A percentile compares a stretch with the other conserved stretches of the same genome.
These are phyloP conservation scores for Drosophila bocki DNA, from an alignment of 1,140 invertebrate genomes.

Conservation along the genomic window DNA sequence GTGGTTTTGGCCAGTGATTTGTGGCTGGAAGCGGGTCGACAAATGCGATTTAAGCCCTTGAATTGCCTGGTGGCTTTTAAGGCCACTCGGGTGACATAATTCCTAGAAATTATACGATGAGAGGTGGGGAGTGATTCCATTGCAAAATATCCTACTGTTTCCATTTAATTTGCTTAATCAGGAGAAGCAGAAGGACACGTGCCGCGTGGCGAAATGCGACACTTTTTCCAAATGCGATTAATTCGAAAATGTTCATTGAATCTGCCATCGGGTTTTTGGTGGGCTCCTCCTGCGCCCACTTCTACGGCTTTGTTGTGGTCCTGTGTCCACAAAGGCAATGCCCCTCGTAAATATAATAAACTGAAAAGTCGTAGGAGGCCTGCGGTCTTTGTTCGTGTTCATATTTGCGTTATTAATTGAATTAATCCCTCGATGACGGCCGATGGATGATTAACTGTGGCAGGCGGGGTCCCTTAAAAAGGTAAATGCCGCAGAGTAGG, in stretches of 20 bases:
- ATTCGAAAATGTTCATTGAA: constrained; percentile 64
- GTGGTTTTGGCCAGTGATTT: constrained; percentile 19
- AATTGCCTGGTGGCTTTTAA: background rate
- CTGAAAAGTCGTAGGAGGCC: constrained; percentile 5
- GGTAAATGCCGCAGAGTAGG: constrained; percentile 42
- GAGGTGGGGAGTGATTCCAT: background rate
- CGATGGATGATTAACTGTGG: constrained; percentile 6
- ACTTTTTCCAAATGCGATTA: constrained; percentile 61
- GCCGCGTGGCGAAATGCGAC: constrained; percentile 52
- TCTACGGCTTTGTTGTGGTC: background rate
- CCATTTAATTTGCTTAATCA: constrained; percentile 64
- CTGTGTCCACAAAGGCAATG: constrained; percentile 42
- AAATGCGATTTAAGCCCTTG: constrained; percentile 21
- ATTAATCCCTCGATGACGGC: constrained; percentile 23
- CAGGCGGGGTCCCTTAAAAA: background rate
- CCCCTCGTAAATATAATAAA: constrained; percentile 25
- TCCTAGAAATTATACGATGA: constrained; percentile 1
- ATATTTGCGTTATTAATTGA: constrained; percentile 53
- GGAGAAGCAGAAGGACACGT: constrained; percentile 30
- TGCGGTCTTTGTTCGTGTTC: constrained; percentile 11
- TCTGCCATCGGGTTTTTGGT: constrained; percentile 2
- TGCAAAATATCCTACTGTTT: constrained; percentile 37
- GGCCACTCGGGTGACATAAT: constrained; percentile 49
- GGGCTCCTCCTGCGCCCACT: background rate
- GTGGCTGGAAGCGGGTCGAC: constrained; percentile 1